These are phyloP conservation scores for Lepeophtheirus nordmannii DNA, from an alignment of 2,888 invertebrate genomes.

Conservation along the genomic window DNA sequence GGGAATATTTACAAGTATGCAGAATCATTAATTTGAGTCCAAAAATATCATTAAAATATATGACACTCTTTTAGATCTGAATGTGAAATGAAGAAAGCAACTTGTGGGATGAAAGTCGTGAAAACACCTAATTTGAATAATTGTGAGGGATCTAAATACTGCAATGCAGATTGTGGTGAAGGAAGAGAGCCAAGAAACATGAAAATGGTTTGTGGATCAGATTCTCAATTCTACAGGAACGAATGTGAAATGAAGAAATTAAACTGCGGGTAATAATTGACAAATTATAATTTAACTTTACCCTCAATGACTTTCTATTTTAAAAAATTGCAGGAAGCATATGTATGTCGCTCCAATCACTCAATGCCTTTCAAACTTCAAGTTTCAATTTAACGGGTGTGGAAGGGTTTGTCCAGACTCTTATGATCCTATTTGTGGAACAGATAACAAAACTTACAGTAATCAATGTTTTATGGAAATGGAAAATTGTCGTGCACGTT, in stretches of 20 bases:
- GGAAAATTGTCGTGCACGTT: conserved; percentile 56
- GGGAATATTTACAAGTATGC: conserved; percentile 48
- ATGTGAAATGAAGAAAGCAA: conserved; percentile 63
- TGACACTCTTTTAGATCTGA: conserved; percentile 44
- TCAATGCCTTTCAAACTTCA: conserved; percentile 51
- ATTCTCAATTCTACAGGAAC: conserved; percentile 72
- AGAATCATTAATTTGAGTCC: not conserved
- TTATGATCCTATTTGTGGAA: conserved; percentile 83
- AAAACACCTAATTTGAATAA: conserved; percentile 57
- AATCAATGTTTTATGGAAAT: conserved; percentile 81
- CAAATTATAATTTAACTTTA: conserved; percentile 8
- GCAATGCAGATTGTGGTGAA: conserved; percentile 44
- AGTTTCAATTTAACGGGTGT: conserved; percentile 71
- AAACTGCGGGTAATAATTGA: conserved; percentile 58
- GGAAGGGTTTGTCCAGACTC: conserved; percentile 69
- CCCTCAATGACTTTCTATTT: conserved; percentile 27
- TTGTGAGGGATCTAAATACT: conserved; percentile 68
- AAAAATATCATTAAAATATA: not conserved
- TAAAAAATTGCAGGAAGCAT: conserved; percentile 51
- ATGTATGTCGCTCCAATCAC: conserved; percentile 78
- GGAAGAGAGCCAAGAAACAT: not conserved
- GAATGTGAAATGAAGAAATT: conserved; percentile 79
- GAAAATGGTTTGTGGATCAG: conserved; percentile 59
- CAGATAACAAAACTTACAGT: conserved; percentile 77
- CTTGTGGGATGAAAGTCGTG: conserved; percentile 73